A percentile compares a stretch with the other conserved stretches of the same genome.
Conservation (phyloP, 2,888 invertebrate genomes). For the Lamproptera curius region DNA sequence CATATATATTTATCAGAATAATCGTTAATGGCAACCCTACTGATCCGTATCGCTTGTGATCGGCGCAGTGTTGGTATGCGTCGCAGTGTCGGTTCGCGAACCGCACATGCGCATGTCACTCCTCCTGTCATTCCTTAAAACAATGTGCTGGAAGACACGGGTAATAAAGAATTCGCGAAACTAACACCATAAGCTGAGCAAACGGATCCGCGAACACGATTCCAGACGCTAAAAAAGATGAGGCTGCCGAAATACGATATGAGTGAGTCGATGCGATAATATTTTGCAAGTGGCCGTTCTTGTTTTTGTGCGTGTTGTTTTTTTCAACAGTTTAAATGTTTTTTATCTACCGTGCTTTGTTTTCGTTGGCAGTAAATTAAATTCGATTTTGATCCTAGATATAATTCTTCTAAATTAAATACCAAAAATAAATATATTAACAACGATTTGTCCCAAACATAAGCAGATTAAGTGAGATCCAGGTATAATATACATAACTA, state of each 20-base stretch:
- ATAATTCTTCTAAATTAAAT: too few relatives aligned
- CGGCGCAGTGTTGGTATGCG: conserved; percentile 26
- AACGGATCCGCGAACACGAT: conserved; percentile 29
- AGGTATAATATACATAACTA: too few relatives aligned
- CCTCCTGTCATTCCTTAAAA: conserved; percentile 40
- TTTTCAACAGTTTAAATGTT: too few relatives aligned
- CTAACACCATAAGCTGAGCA: conserved; percentile 32
- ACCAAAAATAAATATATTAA: too few relatives aligned
- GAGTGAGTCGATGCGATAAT: conserved; percentile 48
- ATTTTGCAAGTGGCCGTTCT: too few relatives aligned
- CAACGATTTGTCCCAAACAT: too few relatives aligned
- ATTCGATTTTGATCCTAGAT: too few relatives aligned
- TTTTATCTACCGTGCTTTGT: too few relatives aligned
- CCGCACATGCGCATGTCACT: conserved; percentile 52
- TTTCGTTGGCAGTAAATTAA: too few relatives aligned
- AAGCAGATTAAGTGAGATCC: too few relatives aligned
- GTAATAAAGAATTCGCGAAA: conserved; percentile 28
- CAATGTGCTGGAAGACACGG: conserved; percentile 38
- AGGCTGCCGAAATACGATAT: conserved; percentile 61
- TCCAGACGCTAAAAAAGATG: conserved; percentile 42
- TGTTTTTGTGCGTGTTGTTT: too few relatives aligned
- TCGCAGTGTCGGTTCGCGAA: conserved; percentile 43
- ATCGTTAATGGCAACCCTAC: conserved; percentile 13
- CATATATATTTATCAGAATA: too few relatives aligned
- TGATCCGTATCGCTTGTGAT: conserved; percentile 25